A percentile compares a stretch with the other conserved stretches of the same genome.
These are phyloP conservation scores for Yponomeuta cagnagella DNA, from an alignment of 2,888 invertebrate species.

Conservation along the genomic window DNA sequence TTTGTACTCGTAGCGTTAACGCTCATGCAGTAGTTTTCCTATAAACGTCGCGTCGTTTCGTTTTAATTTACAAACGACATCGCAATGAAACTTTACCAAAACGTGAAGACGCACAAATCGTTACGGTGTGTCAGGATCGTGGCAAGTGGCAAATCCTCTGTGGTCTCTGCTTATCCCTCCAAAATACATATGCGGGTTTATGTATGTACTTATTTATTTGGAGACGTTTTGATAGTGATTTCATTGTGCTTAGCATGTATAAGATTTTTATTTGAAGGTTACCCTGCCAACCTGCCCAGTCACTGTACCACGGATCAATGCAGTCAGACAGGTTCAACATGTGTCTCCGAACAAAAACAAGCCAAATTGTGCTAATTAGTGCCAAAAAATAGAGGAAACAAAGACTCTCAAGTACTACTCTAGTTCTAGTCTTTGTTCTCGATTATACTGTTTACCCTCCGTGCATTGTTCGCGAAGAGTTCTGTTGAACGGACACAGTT, in stretches of 20 bases:
- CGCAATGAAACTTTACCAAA: too few species aligned
- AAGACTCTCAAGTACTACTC: not conserved
- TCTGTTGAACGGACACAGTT: not conserved
- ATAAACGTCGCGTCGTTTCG: too few species aligned
- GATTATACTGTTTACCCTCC: not conserved
- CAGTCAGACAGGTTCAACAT: not conserved
- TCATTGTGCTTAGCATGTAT: not conserved
- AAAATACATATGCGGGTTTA: too few species aligned
- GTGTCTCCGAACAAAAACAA: not conserved
- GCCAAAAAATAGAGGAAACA: conserved; percentile 2
- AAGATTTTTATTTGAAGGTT: not conserved
- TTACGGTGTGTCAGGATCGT: too few species aligned
- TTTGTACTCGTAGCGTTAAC: too few species aligned
- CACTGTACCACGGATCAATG: not conserved
- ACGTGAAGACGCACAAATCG: too few species aligned
- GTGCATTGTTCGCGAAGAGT: conserved; percentile 4
- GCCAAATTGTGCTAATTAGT: not conserved
- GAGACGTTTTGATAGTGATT: too few species aligned
- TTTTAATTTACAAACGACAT: too few species aligned
- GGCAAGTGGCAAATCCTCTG: too few species aligned
- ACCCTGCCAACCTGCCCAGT: not conserved
- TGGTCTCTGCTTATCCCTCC: too few species aligned
- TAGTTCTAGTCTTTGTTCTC: not conserved
- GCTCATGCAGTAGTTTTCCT: too few species aligned
- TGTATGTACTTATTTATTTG: too few species aligned